A percentile compares a stretch with the other conserved stretches of the same genome.
These are phyloP conservation scores for Clytia hemisphaerica DNA, from an alignment of 30 jellyfish, hydroid and myxozoan genomes.

Conservation along the genomic window DNA sequence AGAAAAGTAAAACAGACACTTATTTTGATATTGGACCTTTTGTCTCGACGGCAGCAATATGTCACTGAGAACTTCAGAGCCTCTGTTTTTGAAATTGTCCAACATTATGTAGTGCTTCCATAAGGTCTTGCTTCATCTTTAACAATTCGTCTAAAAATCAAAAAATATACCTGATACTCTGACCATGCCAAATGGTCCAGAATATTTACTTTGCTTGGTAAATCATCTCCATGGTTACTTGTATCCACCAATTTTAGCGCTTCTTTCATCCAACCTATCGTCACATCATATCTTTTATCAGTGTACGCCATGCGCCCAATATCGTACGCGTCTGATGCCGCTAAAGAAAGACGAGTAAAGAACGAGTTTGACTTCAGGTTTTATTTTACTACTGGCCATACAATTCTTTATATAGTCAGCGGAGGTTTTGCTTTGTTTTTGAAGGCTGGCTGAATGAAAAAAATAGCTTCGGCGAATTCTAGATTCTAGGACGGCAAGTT, in stretches of 20 bases:
- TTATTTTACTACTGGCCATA: neutral
- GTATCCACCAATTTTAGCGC: constrained; percentile 52
- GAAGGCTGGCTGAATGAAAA: neutral
- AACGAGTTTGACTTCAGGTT: too few relatives aligned
- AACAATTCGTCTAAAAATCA: too few relatives aligned
- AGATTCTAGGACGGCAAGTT: too few relatives aligned
- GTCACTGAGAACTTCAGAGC: too few relatives aligned
- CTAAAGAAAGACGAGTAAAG: neutral
- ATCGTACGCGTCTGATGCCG: constrained; percentile 69
- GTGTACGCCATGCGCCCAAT: constrained; percentile 61
- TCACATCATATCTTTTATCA: constrained; percentile 29
- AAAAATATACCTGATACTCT: constrained; percentile 50
- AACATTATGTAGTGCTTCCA: too few relatives aligned
- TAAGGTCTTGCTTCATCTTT: too few relatives aligned
- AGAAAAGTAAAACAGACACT: too few relatives aligned
- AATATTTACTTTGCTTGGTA: constrained; percentile 39
- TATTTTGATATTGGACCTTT: too few relatives aligned
- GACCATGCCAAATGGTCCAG: constrained; percentile 80
- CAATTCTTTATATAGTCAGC: neutral
- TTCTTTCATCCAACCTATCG: constrained; percentile 79
- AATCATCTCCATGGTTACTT: constrained; percentile 32
- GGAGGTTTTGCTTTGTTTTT: neutral
- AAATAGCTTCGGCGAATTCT: too few relatives aligned
- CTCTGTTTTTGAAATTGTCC: too few relatives aligned
- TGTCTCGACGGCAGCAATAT: too few relatives aligned